These are phyloP conservation scores for Tyto alba DNA, from an alignment of 2,113 vertebrate genomes.

Conservation along the genomic window DNA sequence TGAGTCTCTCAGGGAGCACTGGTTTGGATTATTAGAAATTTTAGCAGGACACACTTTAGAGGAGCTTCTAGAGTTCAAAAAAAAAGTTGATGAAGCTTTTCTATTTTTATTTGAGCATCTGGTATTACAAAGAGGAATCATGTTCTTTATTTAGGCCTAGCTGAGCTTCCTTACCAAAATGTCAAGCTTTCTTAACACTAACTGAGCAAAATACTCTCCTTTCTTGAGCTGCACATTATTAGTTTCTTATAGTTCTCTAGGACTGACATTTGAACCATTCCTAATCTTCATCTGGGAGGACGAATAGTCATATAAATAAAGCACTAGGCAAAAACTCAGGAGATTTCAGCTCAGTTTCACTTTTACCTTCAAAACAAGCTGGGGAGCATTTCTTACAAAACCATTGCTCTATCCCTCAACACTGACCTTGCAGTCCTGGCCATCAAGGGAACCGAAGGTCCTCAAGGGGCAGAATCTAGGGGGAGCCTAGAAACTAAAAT, in stretches of 20 bases:
- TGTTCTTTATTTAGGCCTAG: background rate
- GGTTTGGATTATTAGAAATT: background rate
- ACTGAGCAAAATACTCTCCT: background rate
- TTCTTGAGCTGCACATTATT: background rate
- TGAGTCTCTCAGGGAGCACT: background rate
- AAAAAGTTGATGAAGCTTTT: background rate
- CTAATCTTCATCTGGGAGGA: background rate
- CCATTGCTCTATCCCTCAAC: background rate
- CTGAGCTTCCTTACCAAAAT: background rate
- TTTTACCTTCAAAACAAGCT: background rate
- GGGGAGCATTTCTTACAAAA: background rate
- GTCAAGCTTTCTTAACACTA: background rate
- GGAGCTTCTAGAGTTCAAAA: background rate
- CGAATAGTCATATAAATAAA: background rate
- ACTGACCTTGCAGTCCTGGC: background rate
- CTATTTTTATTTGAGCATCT: background rate
- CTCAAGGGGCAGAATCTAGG: background rate
- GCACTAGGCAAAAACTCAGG: background rate
- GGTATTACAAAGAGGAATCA: background rate
- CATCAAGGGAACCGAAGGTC: background rate
- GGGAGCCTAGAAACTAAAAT: background rate
- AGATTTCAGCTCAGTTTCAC: background rate
- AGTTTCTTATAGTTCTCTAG: background rate
- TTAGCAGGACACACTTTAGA: background rate
- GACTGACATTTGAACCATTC: background rate